These are phyloP conservation scores for Temnothorax curvispinosus DNA, from an alignment of 1,140 invertebrate genomes.

Conservation along the genomic window DNA sequence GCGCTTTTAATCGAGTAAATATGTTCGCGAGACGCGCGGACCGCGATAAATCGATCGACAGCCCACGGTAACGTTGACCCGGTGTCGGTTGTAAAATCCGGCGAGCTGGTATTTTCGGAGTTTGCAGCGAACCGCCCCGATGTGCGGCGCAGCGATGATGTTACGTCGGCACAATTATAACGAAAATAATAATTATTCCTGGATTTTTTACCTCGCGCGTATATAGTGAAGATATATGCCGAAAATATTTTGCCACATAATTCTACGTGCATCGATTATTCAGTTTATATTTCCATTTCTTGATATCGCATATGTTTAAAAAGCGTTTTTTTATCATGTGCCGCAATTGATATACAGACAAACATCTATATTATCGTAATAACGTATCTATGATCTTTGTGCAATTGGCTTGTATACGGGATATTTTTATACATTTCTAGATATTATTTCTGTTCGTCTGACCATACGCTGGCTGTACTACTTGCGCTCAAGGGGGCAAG, in stretches of 20 bases:
- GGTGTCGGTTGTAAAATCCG: neutral
- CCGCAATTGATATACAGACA: neutral
- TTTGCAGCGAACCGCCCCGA: neutral
- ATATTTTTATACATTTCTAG: neutral
- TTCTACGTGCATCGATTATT: neutral
- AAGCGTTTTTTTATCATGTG: neutral
- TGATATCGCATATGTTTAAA: neutral
- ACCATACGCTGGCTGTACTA: conserved; percentile 8
- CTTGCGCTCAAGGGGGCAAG: neutral
- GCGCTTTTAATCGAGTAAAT: conserved; percentile 43
- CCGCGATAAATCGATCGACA: conserved; percentile 45
- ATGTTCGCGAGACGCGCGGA: conserved; percentile 40
- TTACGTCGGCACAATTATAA: conserved; percentile 18
- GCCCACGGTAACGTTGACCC: conserved; percentile 11
- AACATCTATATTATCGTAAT: neutral
- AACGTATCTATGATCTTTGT: neutral
- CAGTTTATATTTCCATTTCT: neutral
- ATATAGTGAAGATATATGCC: too few species aligned
- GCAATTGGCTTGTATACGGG: neutral
- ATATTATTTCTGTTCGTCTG: neutral
- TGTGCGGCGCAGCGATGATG: neutral
- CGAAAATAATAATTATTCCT: conserved; percentile 1
- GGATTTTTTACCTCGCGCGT: neutral
- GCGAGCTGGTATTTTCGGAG: conserved; percentile 5
- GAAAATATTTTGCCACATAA: neutral